phyloP scores from a whole-genome alignment of 2,888 invertebrate species.

The Eremobia ochroleuca region DNA sequence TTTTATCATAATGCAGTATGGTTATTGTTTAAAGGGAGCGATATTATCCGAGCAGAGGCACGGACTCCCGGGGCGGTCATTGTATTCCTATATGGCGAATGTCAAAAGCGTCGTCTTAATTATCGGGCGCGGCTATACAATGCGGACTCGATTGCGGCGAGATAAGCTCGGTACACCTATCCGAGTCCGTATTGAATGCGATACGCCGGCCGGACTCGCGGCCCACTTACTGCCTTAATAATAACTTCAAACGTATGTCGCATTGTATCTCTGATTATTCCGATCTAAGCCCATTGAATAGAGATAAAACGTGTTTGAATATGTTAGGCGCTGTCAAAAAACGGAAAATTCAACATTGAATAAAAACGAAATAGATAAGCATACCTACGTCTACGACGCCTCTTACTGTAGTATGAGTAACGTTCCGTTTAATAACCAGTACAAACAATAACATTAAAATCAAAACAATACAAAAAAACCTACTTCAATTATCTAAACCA shows the following conservation, averaged over 20 bases:
- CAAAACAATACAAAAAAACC: conserved; percentile 77
- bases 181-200: conserved; percentile 86
- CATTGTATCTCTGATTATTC: conserved; percentile 89
- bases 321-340: conserved; percentile 75
- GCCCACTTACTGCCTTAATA: conserved; percentile 86
- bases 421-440: conserved; percentile 50
- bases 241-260: conserved; percentile 89
- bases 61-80: conserved; percentile 89
- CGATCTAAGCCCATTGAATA: conserved; percentile 87
- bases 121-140: conserved; percentile 90
- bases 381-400: conserved; percentile 4
- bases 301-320: conserved; percentile 84
- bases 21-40: conserved; percentile 89
- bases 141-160: conserved; percentile 89
- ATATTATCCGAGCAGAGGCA: conserved; percentile 86
- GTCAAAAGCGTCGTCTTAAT: conserved; percentile 91
- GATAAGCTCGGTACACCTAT: conserved; percentile 88
- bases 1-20: conserved; percentile 89
- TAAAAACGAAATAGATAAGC: conserved; percentile 43
- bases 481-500: conserved; percentile 80
- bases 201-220: conserved; percentile 76
- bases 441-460: conserved; percentile 68
- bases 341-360: conserved; percentile 63
- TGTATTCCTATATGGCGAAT: conserved; percentile 91
- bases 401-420: conserved; percentile 53